Percentiles rank a stretch among this genome's conserved stretches.
phyloP scores from a whole-genome alignment of 2,888 invertebrate genomes.

The Emmelina monodactyla region DNA sequence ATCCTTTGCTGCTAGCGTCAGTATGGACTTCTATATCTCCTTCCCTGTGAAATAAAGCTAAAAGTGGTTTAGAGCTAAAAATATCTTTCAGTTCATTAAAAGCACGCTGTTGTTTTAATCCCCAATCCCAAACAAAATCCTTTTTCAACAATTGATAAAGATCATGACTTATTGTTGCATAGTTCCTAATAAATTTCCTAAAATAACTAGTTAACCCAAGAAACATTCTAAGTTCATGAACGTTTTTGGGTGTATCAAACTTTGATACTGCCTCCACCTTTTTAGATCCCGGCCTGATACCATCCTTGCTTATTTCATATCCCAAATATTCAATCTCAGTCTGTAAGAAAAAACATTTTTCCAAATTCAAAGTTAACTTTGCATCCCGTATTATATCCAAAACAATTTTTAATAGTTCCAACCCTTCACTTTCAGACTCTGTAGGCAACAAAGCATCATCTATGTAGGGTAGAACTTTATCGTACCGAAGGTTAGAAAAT shows the following conservation, averaged over 20 bases:
- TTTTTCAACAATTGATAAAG: constrained; percentile 18
- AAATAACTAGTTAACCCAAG: constrained; percentile 21
- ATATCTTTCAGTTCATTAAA: constrained; percentile 12
- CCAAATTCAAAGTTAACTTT: constrained; percentile 18
- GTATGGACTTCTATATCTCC: constrained; percentile 20
- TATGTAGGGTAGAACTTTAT: constrained; percentile 7
- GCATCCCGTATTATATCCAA: constrained; percentile 5
- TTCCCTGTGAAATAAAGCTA: constrained; percentile 19
- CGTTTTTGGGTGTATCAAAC: constrained; percentile 17
- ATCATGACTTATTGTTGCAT: constrained; percentile 17
- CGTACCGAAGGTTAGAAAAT: constrained; percentile 6
- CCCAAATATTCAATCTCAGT: constrained; percentile 17
- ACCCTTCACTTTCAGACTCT: constrained; percentile 7
- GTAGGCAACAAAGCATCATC: constrained; percentile 15
- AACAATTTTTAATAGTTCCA: constrained; percentile 9
- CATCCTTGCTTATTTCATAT: constrained; percentile 16
- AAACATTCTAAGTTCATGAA: constrained; percentile 20
- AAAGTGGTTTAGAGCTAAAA: constrained; percentile 17
- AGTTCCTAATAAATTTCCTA: constrained; percentile 19
- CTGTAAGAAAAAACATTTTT: constrained; percentile 19
- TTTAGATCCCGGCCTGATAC: constrained; percentile 15
- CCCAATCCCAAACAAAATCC: constrained; percentile 12
- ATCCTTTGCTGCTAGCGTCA: constrained; percentile 20
- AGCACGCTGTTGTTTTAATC: background rate
- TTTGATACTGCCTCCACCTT: constrained; percentile 15